These are phyloP conservation scores for Harpalus rubripes DNA, from an alignment of 2,888 invertebrate genomes.

Conservation along the genomic window DNA sequence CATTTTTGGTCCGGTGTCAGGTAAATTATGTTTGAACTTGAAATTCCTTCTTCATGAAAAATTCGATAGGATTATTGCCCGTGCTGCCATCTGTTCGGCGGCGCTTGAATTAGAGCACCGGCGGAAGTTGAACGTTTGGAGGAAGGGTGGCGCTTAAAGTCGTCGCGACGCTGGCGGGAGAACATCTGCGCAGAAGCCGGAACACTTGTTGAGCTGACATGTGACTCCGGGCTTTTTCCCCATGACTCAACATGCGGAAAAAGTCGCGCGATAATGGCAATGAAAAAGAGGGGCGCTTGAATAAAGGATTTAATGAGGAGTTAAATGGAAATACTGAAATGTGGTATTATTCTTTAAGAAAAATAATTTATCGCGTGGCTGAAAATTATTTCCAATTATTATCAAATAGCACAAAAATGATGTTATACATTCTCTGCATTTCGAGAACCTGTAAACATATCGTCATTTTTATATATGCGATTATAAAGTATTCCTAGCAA, in stretches of 20 bases:
- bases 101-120: conserved; percentile 11
- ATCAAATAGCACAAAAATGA: no score
- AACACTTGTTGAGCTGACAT: conserved; percentile 64
- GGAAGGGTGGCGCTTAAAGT: conserved; percentile 34
- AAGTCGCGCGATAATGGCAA: conserved; percentile 17
- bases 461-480: no score
- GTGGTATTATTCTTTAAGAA: not conserved
- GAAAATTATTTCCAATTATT: no score
- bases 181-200: conserved; percentile 22
- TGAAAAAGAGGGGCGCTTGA: not conserved
- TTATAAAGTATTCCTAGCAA: no score
- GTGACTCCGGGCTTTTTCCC: conserved; percentile 26
- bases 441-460: no score
- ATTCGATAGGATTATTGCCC: not conserved
- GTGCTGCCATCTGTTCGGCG: conserved; percentile 53
- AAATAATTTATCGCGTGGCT: not conserved
- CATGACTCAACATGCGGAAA: conserved; percentile 40
- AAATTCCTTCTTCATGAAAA: not conserved
- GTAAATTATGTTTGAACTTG: no score
- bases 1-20: no score
- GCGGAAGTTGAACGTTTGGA: conserved; percentile 46
- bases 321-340: not conserved
- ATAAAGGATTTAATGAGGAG: not conserved
- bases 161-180: conserved; percentile 2
- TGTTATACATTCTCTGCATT: no score